Conservation (phyloP, 2,797 vertebrate genomes). For the Cercopithecus neglectus region DNA sequence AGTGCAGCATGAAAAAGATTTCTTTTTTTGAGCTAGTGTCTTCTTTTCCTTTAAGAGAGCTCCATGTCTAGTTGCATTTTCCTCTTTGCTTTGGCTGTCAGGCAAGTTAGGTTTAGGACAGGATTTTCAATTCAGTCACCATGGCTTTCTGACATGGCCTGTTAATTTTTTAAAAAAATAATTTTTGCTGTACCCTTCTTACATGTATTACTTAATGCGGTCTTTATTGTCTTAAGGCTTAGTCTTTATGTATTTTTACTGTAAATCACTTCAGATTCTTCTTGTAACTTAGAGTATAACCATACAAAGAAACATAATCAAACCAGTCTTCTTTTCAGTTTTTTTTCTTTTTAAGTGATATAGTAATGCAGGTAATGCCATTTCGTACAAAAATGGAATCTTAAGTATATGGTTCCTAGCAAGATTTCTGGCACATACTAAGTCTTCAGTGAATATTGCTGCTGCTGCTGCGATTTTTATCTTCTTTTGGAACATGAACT, state of each 20-base stretch:
- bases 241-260: not conserved
- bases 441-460: not conserved
- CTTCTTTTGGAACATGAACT: not conserved
- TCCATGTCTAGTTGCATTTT: not conserved
- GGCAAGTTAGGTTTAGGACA: not conserved
- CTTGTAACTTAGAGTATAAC: constrained; percentile 31
- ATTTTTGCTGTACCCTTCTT: not conserved
- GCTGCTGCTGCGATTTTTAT: not conserved
- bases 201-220: not conserved
- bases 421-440: not conserved
- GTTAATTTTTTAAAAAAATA: not conserved
- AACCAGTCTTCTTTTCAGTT: not conserved
- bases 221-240: not conserved
- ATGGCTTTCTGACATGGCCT: not conserved
- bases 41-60: not conserved
- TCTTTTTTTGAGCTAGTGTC: not conserved
- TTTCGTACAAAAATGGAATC: not conserved
- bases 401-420: not conserved
- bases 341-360: not conserved
- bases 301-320: not conserved
- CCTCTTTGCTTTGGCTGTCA: not conserved
- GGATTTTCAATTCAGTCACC: not conserved
- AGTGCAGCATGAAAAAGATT: not conserved
- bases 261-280: constrained; percentile 7
- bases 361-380: not conserved